Base-by-base conservation (phyloP, 30 jellyfish, hydroid and myxozoan genomes). In the Turritopsis dohrnii region DNA sequence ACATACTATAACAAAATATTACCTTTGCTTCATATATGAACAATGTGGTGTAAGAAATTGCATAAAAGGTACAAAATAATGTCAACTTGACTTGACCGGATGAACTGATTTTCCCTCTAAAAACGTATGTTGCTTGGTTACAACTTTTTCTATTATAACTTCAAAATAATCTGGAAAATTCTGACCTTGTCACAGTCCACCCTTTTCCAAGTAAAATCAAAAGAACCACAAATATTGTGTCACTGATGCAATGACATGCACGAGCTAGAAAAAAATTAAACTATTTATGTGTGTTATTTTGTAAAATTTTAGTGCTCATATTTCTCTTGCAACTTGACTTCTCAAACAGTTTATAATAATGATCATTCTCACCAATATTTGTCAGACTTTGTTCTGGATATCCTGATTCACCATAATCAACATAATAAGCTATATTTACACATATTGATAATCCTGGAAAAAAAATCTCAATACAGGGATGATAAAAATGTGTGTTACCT, bases 151-250 rank as follows among this genome's bases (percentile, higher is more conserved):
- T 21, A 69, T 7, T 23, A 69, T 21, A 69, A 69, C 5, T n/a
- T n/a, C n/a, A n/a, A n/a, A n/a, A n/a, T n/a, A n/a, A n/a, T n/a
- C n/a, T n/a, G n/a, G 60, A 69, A 27, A 69, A 69, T n/a, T n/a
- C 77, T 8, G 30, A 88, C 98, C 98, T 93, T 7, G 98, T 93
- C 7, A 93, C 96, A 9, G 98, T 93, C 96, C 96, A 93, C 31
- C 98, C 98, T 72, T 93, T 93, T 25, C 95, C 98, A 16, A 93
- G 88, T 53, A 93, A 82, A 13, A 93, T 82, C 77, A 88, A 72
- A 66, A 88, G 81, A 25, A 93, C 94, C 17, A 93, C 87, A 66
- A 93, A 71, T 16, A 89, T 66, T 72, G 86, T 71, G 65, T 93
- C 98, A 54, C 89, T 92, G 9, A 81, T 26, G 23, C 96, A 84